A percentile compares a stretch with the other conserved stretches of the same genome.
Evolutionary conservation across 2,797 vertebrate genomes (phyloP).

Genomic region (Psittacula echo): DNA sequence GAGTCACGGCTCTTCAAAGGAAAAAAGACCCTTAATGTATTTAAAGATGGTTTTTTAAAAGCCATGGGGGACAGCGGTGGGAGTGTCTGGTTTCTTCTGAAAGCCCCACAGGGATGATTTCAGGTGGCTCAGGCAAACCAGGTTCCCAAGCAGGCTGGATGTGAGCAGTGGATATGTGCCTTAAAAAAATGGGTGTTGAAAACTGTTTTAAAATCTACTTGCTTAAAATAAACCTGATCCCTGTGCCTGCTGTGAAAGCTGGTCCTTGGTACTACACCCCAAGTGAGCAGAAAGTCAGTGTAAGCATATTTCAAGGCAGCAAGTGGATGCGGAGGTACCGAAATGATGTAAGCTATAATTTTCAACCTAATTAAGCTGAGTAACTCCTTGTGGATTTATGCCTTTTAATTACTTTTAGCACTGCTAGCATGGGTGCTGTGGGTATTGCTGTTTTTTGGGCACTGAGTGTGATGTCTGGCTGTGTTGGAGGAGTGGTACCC

Average conservation of each 20-base stretch:
- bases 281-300: accelerated
- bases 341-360: not conserved
- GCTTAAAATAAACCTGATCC: not conserved
- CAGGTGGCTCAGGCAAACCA: not conserved
- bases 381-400: not conserved
- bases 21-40: not conserved
- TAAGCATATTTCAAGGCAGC: not conserved
- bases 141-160: not conserved
- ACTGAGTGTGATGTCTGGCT: not conserved
- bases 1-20: not conserved
- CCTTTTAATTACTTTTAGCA: not conserved
- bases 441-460: not conserved
- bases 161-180: accelerated
- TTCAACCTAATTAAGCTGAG: slow-evolving; percentile 41
- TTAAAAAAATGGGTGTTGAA: not conserved
- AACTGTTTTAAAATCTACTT: not conserved
- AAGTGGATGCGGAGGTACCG: not conserved
- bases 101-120: not conserved
- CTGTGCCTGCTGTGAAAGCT: accelerated
- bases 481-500: not conserved
- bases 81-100: not conserved
- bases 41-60: not conserved
- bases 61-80: accelerated
- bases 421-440: not conserved
- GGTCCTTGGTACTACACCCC: not conserved